Base-by-base conservation (phyloP, 1,140 invertebrate genomes). In the Belonocnema kinseyi region DNA sequence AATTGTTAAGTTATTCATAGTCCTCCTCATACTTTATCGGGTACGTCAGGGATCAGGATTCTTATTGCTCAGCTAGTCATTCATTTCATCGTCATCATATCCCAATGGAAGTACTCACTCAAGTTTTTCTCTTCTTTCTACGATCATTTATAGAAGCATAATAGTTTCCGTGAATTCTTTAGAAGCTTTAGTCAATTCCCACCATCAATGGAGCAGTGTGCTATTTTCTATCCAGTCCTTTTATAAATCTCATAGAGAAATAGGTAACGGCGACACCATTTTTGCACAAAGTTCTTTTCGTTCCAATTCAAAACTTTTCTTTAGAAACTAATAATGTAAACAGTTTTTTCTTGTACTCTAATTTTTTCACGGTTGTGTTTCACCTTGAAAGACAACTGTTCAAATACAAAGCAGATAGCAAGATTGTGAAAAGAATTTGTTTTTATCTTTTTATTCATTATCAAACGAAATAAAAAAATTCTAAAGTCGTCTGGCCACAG, bases 141-240 rank as follows among this genome's bases (percentile, higher is more conserved):
- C 61, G 61, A 66, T 66, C 61, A 66, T 66, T 66, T 66, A 66
- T 40, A 66, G 40, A 66, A 66, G 61, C 13, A 66, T 66, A 66
- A 66, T 66, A 66, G 61, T 66, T 66, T 66, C 61, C 26, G 46
- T 66, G 61, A 66, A 66, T 66, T 66, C 61, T 40, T 66, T 40
- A 33, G 26, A 61, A 61, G 58, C 21, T 61, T 46, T 61, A 40
- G 58, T 66, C 26, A 66, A 66, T 66, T 66, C 61, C 14, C 61
- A 66, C 61, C 61, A 13, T 66, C 14, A 66, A 66, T 66, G 33
- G 61, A 66, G 14, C 21, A 40, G 26, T 46, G 53, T 54, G 53
- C 53, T 17, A 66, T 66, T 66, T 66, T 46, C 40, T 46, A 11
- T 46, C 26, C 61, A 33, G 40, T 46, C 61, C 61, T 66, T 66